phyloP scores from a whole-genome alignment of 2,888 invertebrate species.

The Eupithecia subumbrata region DNA sequence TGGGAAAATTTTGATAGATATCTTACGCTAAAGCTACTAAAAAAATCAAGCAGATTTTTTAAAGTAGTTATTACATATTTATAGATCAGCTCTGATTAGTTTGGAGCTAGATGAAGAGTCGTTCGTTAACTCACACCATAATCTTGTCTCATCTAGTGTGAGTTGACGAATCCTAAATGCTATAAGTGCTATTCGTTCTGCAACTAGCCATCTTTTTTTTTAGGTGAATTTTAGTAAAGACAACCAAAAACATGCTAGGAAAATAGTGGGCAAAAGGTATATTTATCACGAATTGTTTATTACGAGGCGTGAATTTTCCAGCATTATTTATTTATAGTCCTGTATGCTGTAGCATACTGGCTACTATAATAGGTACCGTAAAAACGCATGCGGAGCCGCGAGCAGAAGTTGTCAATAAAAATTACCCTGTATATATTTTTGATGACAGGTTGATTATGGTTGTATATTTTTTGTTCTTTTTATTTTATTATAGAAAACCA shows the following conservation, averaged over 20 bases:
- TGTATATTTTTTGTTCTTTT: neutral
- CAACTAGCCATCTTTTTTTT: neutral
- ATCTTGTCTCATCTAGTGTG: neutral
- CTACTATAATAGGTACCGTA: too few relatives aligned
- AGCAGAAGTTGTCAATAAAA: neutral
- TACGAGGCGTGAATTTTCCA: too few relatives aligned
- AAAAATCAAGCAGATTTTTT: neutral
- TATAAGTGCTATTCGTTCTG: neutral
- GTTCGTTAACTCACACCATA: neutral
- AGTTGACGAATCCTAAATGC: neutral
- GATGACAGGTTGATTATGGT: neutral
- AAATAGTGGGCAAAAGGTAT: neutral
- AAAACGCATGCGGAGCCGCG: too few relatives aligned
- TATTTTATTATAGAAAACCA: neutral
- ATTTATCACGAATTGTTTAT: too few relatives aligned
- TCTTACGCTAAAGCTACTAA: neutral
- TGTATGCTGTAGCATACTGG: too few relatives aligned
- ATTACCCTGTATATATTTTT: neutral
- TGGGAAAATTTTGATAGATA: neutral
- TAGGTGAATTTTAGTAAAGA: neutral
- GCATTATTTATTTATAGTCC: too few relatives aligned
- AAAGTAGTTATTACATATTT: too few relatives aligned
- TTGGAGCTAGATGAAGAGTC: neutral
- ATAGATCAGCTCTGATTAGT: neutral
- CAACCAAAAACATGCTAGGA: neutral